These are phyloP conservation scores for Drosophila rellima DNA, from an alignment of 2,888 invertebrate species.

Conservation along the genomic window DNA sequence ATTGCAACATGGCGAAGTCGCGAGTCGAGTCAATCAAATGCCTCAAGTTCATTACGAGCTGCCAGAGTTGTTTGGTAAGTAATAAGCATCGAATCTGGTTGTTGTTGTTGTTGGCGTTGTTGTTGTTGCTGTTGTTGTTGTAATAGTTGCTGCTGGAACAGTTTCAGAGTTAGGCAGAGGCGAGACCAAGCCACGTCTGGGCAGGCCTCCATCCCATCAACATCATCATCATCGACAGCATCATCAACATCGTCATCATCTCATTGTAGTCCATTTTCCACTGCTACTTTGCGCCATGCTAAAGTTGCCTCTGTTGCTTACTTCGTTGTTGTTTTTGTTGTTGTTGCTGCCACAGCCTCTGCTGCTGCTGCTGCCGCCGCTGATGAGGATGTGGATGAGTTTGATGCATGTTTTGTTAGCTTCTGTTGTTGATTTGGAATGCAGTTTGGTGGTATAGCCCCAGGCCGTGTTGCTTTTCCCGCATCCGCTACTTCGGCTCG, in stretches of 20 bases:
- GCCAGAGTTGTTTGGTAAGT: conserved; percentile 76
- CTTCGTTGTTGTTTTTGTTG: conserved; percentile 14
- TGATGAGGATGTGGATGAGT: conserved; percentile 78
- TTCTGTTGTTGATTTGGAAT: conserved; percentile 82
- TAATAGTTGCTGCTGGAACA: conserved; percentile 63
- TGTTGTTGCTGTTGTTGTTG: conserved; percentile 34
- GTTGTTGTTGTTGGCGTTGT: conserved; percentile 41
- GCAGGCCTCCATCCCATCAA: conserved; percentile 39
- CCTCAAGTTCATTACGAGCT: conserved; percentile 77
- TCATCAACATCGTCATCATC: conserved; percentile 47
- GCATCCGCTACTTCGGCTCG: conserved; percentile 56
- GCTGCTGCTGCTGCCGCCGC: conserved; percentile 24
- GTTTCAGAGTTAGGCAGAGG: conserved; percentile 44
- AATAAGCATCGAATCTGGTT: conserved; percentile 64
- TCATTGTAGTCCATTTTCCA: conserved; percentile 68
- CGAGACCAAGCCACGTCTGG: conserved; percentile 22
- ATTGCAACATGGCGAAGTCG: conserved; percentile 67
- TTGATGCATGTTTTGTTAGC: conserved; percentile 80
- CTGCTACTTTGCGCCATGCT: conserved; percentile 65
- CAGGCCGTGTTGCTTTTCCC: conserved; percentile 55
- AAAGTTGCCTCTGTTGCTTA: conserved; percentile 39
- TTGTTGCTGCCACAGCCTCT: conserved; percentile 15
- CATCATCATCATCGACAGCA: conserved; percentile 38
- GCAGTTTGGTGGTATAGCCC: conserved; percentile 73
- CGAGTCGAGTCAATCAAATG: conserved; percentile 74